Percentiles rank a stretch among this genome's conserved stretches.
Evolutionary conservation across 2,888 invertebrate genomes (phyloP).

Genomic region (Erebia ligea): DNA sequence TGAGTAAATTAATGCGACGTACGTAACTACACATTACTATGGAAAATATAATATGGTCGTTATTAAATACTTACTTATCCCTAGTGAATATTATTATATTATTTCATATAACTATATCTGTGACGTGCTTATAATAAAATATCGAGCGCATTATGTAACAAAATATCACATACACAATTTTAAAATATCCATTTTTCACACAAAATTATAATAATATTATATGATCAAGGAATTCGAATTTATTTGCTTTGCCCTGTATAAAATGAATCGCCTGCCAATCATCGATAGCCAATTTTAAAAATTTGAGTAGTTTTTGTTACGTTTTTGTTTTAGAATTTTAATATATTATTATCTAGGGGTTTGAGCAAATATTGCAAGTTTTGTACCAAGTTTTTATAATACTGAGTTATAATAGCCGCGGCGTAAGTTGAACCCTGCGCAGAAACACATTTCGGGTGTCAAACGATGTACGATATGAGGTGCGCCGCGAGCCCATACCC

Average conservation of each 20-base stretch:
- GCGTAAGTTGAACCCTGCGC: too few relatives aligned
- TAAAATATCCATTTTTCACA: background rate
- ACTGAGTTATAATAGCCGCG: too few relatives aligned
- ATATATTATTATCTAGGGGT: background rate
- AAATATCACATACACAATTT: background rate
- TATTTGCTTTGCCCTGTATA: slow-evolving; percentile 14
- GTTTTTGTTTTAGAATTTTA: background rate
- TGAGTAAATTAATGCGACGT: too few relatives aligned
- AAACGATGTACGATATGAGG: too few relatives aligned
- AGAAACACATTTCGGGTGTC: too few relatives aligned
- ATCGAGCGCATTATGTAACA: background rate
- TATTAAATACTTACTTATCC: too few relatives aligned
- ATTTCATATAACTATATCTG: too few relatives aligned
- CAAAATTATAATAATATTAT: background rate
- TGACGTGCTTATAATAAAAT: background rate
- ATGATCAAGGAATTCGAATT: background rate
- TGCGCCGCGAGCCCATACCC: too few relatives aligned
- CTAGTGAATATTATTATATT: too few relatives aligned
- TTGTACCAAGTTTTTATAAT: background rate
- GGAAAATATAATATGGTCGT: background rate
- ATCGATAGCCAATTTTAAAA: background rate
- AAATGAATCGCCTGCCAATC: slow-evolving; percentile 10
- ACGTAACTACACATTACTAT: background rate
- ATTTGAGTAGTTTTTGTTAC: background rate
- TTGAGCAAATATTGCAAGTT: background rate